phyloP scores from a whole-genome alignment of 2,113 vertebrate genomes.

The human region GRCh38 chr22:50024501-50025000 shows the following conservation, averaged over 20 bases:
- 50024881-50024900: neutral
- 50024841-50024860: neutral
- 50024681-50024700: neutral
- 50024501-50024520: neutral
- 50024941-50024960: neutral
- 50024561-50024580: neutral
- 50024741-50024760: neutral
- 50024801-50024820: neutral
- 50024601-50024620: neutral
- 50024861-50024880: neutral
- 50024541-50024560: too few species aligned
- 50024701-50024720: neutral
- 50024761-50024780: neutral
- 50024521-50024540: neutral
- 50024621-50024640: neutral
- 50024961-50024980: neutral
- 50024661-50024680: neutral
- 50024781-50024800: neutral
- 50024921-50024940: neutral
- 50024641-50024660: neutral
- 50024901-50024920: neutral
- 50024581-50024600: accelerated
- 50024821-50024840: neutral
- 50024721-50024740: neutral
- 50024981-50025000: neutral